Evolutionary conservation across 2,113 vertebrate species (phyloP).

Genomic region (Meleagris gallopavo): DNA sequence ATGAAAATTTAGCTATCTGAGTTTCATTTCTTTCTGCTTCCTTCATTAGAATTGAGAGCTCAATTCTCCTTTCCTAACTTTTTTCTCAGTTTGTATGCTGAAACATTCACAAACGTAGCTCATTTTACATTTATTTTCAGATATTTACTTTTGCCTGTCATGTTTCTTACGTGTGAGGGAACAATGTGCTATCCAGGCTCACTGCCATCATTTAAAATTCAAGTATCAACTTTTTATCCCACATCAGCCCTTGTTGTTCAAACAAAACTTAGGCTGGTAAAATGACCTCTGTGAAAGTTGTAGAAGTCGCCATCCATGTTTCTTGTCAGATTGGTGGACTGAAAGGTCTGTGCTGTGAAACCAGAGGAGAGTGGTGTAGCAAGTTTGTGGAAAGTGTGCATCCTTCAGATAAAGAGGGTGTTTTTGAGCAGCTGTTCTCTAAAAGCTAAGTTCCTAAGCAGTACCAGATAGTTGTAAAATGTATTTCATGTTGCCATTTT

Average conservation of each 20-base stretch:
- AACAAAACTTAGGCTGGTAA: neutral
- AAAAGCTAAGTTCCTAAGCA: neutral
- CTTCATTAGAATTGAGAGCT: neutral
- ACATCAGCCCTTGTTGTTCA: neutral
- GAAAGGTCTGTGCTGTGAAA: neutral
- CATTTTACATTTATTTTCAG: neutral
- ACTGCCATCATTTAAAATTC: neutral
- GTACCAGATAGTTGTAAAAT: neutral
- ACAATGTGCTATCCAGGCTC: neutral
- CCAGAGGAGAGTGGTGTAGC: neutral
- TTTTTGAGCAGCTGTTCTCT: neutral
- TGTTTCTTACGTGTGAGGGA: neutral
- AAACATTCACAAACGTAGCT: neutral
- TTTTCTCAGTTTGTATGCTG: neutral
- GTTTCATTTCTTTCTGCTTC: neutral
- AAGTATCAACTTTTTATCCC: neutral
- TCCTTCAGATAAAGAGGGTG: neutral
- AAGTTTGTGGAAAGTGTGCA: neutral
- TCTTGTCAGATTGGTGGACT: neutral
- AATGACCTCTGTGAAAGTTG: neutral
- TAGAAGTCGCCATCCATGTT: neutral
- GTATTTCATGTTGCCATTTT: neutral
- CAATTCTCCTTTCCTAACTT: neutral
- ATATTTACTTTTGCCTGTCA: accelerated
- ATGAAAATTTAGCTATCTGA: neutral